Conservation (phyloP, 1,140 invertebrate species). For the Rhagoletis zephyria region DNA sequence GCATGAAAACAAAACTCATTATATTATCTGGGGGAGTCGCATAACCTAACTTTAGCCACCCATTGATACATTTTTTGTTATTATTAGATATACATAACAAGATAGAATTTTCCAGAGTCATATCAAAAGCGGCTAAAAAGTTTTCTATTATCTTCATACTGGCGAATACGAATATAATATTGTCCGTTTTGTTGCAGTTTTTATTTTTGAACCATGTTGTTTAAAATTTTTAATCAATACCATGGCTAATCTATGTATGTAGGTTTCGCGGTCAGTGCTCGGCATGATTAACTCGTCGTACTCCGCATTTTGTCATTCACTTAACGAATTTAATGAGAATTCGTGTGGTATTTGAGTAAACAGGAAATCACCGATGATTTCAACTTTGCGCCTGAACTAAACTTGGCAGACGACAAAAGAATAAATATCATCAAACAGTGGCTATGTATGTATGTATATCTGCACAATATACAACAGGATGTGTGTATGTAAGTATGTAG, state of each 20-base stretch:
- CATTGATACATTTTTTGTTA: no score
- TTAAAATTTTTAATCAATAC: not conserved
- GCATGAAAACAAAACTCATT: no score
- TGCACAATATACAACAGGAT: not conserved
- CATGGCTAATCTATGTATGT: not conserved
- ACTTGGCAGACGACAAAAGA: not conserved
- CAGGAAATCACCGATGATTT: not conserved
- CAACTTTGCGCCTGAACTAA: not conserved
- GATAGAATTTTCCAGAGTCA: no score
- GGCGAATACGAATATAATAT: no score
- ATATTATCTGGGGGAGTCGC: no score
- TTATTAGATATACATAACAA: no score
- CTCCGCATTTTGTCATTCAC: not conserved
- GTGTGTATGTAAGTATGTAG: not conserved
- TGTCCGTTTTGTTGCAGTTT: no score
- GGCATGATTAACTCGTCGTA: not conserved
- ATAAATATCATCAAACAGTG: not conserved
- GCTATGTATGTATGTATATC: not conserved
- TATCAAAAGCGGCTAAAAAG: no score
- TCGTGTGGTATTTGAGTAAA: not conserved
- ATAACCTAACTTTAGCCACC: no score
- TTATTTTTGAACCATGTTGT: no score
- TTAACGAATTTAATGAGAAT: conserved; percentile 18
- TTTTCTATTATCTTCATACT: no score
- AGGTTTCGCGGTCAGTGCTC: not conserved